Percentiles rank a stretch among this genome's conserved stretches.
Conservation (phyloP, 2,113 vertebrate species). For the Lota lota region DNA sequence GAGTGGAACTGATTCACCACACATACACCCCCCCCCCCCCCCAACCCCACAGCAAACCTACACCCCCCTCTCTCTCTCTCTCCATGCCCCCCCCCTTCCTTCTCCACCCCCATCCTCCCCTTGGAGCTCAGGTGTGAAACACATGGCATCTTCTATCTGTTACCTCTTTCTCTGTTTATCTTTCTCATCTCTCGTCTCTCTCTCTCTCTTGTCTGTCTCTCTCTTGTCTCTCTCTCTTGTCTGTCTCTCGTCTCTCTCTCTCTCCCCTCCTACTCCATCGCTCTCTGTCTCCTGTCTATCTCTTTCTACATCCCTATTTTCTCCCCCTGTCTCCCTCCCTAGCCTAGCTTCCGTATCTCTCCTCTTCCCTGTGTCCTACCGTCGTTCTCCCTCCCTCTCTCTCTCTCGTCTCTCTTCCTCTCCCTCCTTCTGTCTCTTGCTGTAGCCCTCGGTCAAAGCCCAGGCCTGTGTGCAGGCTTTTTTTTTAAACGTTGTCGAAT, state of each 20-base stretch:
- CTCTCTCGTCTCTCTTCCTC: no score
- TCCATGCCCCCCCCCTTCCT: no score
- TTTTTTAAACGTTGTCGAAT: no score
- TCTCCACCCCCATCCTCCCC: constrained; percentile 36
- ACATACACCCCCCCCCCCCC: no score
- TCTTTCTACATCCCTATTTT: neutral
- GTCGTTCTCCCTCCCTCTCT: no score
- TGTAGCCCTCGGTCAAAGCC: no score
- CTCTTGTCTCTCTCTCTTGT: neutral
- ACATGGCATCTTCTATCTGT: constrained; percentile 46
- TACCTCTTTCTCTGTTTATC: constrained; percentile 1
- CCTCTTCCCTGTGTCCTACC: neutral
- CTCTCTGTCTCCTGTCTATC: no score
- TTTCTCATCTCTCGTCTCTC: neutral
- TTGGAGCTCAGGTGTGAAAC: constrained; percentile 62
- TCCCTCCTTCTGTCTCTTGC: no score
- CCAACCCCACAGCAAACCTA: no score
- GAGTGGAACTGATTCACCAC: constrained; percentile 69
- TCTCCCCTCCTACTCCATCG: neutral
- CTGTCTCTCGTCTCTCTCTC: neutral
- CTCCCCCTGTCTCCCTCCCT: neutral
- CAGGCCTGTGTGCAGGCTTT: no score
- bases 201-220: constrained; percentile 16
- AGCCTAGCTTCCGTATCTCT: neutral
- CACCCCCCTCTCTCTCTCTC: no score